phyloP scores from a whole-genome alignment of 2,888 invertebrate species.

The Amblyteles armatorius region DNA sequence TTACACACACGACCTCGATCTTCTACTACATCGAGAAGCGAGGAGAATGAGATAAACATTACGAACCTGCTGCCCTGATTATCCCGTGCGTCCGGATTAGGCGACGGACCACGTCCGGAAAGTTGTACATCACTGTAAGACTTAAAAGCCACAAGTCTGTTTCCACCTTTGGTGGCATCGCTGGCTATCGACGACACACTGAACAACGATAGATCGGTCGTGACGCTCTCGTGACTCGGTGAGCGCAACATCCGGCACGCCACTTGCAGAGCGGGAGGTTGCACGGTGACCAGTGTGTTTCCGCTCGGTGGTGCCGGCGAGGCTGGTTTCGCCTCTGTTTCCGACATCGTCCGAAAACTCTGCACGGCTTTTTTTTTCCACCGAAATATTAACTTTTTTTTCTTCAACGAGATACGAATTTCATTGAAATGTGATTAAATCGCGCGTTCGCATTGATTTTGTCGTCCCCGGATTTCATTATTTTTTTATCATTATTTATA shows the following conservation, averaged over 20 bases:
- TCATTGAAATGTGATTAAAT: neutral
- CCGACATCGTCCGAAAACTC: slow-evolving; percentile 74
- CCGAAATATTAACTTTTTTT: neutral
- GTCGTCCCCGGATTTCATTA: slow-evolving; percentile 31
- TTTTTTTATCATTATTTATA: neutral
- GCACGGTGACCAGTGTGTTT: slow-evolving; percentile 75
- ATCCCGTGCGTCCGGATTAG: slow-evolving; percentile 88
- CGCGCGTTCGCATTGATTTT: neutral
- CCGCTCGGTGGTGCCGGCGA: slow-evolving; percentile 74
- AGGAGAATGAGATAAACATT: slow-evolving; percentile 3
- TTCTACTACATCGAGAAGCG: neutral
- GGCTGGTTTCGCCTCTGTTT: slow-evolving; percentile 76
- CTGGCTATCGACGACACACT: slow-evolving; percentile 90
- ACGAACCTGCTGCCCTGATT: slow-evolving; percentile 80
- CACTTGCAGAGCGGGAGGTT: slow-evolving; percentile 86
- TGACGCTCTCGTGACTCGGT: slow-evolving; percentile 94
- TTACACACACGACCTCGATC: neutral
- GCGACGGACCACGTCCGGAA: slow-evolving; percentile 88
- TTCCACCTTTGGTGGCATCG: slow-evolving; percentile 84
- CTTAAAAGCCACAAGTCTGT: slow-evolving; percentile 85
- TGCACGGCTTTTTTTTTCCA: slow-evolving; percentile 3
- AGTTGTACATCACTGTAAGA: slow-evolving; percentile 85
- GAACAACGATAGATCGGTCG: slow-evolving; percentile 92
- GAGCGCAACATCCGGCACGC: slow-evolving; percentile 90
- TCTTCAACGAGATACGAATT: neutral